Evolutionary conservation across 64 coral and sea anemone genomes (phyloP).

Genomic region (Montipora efflorescens): DNA sequence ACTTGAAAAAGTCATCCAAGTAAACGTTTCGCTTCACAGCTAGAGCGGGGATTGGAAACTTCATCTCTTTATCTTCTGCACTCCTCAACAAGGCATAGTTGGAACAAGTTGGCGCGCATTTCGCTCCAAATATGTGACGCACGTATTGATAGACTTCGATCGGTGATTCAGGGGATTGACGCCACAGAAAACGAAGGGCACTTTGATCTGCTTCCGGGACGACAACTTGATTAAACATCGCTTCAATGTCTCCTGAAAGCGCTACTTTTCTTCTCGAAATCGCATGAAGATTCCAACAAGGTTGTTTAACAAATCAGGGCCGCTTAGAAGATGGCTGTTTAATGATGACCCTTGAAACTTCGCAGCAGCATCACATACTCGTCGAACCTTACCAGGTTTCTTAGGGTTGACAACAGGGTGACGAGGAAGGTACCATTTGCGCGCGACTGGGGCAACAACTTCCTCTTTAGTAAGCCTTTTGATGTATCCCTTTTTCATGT

Average conservation of each 20-base stretch:
- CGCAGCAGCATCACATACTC: constrained; percentile 42
- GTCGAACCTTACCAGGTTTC: constrained; percentile 36
- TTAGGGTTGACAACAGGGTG: constrained; percentile 1
- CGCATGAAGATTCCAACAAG: constrained; percentile 30
- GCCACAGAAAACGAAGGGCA: constrained; percentile 8
- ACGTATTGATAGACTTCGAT: constrained; percentile 27
- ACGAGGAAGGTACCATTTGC: constrained; percentile 26
- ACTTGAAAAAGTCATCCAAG: too few relatives aligned
- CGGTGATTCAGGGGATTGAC: background rate
- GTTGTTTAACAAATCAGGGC: constrained; percentile 5
- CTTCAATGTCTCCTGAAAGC: constrained; percentile 42
- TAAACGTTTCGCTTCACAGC: constrained; percentile 38
- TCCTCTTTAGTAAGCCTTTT: too few relatives aligned
- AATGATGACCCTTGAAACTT: constrained; percentile 44
- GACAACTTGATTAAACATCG: constrained; percentile 50
- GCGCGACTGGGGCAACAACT: too few relatives aligned
- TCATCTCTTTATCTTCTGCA: constrained; percentile 10
- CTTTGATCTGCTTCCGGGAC: background rate
- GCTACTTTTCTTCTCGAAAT: constrained; percentile 45
- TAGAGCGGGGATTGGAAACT: background rate
- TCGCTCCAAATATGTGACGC: constrained; percentile 55
- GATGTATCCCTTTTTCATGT: too few relatives aligned
- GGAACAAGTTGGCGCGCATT: constrained; percentile 25
- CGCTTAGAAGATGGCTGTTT: constrained; percentile 29
- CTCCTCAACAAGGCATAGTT: constrained; percentile 27